phyloP scores from a whole-genome alignment of 2,888 invertebrate genomes.

The Ecdyonurus torrentis region DNA sequence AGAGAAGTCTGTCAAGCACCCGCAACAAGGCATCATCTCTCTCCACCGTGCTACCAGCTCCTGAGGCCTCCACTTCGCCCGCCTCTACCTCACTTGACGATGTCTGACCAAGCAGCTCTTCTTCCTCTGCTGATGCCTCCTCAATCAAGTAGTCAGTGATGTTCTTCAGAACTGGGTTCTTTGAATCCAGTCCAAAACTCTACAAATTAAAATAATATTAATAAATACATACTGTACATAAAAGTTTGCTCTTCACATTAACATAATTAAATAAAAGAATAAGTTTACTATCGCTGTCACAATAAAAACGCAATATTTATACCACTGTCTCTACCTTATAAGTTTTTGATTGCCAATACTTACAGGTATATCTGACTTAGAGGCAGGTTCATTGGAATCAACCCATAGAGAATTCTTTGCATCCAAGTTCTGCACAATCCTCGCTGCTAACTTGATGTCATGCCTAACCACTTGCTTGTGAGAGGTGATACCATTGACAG shows the following conservation, averaged over 20 bases:
- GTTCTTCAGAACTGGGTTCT: slow-evolving; percentile 88
- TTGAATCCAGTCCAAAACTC: slow-evolving; percentile 55
- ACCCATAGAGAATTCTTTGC: slow-evolving; percentile 67
- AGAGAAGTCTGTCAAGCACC: slow-evolving; percentile 58
- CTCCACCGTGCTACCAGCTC: slow-evolving; percentile 37
- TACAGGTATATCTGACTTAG: neutral
- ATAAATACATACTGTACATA: neutral
- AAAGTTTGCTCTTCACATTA: neutral
- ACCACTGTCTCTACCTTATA: neutral
- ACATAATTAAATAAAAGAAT: neutral
- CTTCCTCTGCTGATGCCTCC: slow-evolving; percentile 96
- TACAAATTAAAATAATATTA: slow-evolving; percentile 17
- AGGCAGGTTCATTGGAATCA: slow-evolving; percentile 19
- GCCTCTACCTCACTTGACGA: slow-evolving; percentile 28
- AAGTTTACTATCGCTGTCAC: neutral
- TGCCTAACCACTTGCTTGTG: slow-evolving; percentile 78
- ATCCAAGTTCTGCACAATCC: slow-evolving; percentile 82
- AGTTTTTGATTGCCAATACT: too few species aligned
- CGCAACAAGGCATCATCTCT: slow-evolving; percentile 44
- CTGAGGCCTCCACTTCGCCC: slow-evolving; percentile 25
- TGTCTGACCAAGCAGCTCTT: slow-evolving; percentile 65
- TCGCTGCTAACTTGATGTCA: slow-evolving; percentile 83
- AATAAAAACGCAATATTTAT: neutral
- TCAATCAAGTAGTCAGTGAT: slow-evolving; percentile 97
- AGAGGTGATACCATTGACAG: slow-evolving; percentile 77